These are phyloP conservation scores for Eupithecia dodoneata DNA, from an alignment of 2,888 invertebrate genomes.

Conservation along the genomic window DNA sequence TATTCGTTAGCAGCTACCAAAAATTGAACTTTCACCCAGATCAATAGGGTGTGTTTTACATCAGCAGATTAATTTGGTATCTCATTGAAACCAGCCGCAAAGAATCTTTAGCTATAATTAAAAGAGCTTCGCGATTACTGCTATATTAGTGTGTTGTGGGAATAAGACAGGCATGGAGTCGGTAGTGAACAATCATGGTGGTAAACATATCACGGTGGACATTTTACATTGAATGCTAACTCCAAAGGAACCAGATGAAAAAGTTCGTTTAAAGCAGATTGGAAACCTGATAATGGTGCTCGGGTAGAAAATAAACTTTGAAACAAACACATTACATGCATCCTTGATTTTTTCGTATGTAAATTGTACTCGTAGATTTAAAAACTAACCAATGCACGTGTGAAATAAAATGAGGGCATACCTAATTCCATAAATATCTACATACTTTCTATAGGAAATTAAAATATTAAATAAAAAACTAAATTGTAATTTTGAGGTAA, in stretches of 20 bases:
- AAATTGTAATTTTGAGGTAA: neutral
- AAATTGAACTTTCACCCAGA: neutral
- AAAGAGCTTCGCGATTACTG: slow-evolving; percentile 72
- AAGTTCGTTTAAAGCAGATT: neutral
- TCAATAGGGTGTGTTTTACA: slow-evolving; percentile 8
- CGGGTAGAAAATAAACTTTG: neutral
- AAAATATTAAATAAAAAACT: neutral
- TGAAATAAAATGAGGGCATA: neutral
- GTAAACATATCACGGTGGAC: neutral
- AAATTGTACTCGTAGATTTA: neutral
- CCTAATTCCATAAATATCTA: neutral
- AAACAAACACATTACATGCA: neutral
- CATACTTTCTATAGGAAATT: neutral
- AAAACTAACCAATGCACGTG: neutral
- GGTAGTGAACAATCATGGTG: neutral
- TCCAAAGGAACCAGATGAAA: neutral
- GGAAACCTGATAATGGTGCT: neutral
- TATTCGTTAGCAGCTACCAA: neutral
- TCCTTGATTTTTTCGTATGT: neutral
- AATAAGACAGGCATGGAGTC: slow-evolving; percentile 45
- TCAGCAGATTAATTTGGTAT: slow-evolving; percentile 19
- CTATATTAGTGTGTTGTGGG: slow-evolving; percentile 63
- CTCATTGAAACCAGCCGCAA: slow-evolving; percentile 55
- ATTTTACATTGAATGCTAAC: neutral
- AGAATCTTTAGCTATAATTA: slow-evolving; percentile 72